Conservation (phyloP, 1,140 invertebrate genomes). For the Drosophila micromelanica region DNA sequence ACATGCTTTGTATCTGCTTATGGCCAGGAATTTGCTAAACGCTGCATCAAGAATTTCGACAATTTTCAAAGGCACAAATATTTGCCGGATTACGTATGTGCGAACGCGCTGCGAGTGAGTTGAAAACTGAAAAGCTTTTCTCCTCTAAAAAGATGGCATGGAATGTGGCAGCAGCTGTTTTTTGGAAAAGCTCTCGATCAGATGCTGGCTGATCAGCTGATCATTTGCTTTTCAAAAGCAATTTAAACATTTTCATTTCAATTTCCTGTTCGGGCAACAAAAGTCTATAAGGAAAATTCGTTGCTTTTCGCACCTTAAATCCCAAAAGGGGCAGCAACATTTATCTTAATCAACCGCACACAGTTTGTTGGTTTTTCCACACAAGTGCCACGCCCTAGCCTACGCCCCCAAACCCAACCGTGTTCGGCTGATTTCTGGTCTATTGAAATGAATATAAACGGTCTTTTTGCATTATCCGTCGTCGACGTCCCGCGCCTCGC, state of each 20-base stretch:
- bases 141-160: slow-evolving; percentile 7
- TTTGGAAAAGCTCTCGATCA: neutral
- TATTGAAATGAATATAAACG: slow-evolving; percentile 28
- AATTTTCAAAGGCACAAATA: slow-evolving; percentile 20
- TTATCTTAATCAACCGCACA: slow-evolving; percentile 11
- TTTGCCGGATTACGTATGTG: slow-evolving; percentile 23
- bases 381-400: slow-evolving; percentile 4
- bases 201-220: neutral
- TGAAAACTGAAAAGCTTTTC: slow-evolving; percentile 38
- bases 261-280: no score
- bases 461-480: slow-evolving; percentile 5
- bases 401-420: neutral
- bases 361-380: neutral
- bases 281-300: neutral
- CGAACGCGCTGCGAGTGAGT: neutral
- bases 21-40: slow-evolving; percentile 18
- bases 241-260: no score
- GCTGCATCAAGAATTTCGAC: slow-evolving; percentile 6
- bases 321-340: neutral
- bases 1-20: slow-evolving; percentile 37
- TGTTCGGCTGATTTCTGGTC: slow-evolving; percentile 17
- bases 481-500: neutral
- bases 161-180: slow-evolving; percentile 11
- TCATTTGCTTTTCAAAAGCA: no score
- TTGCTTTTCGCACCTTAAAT: neutral